A percentile compares a stretch with the other conserved stretches of the same genome.
Evolutionary conservation across 2,113 vertebrate genomes (phyloP).

Genomic region (Odontesthes bonariensis): DNA sequence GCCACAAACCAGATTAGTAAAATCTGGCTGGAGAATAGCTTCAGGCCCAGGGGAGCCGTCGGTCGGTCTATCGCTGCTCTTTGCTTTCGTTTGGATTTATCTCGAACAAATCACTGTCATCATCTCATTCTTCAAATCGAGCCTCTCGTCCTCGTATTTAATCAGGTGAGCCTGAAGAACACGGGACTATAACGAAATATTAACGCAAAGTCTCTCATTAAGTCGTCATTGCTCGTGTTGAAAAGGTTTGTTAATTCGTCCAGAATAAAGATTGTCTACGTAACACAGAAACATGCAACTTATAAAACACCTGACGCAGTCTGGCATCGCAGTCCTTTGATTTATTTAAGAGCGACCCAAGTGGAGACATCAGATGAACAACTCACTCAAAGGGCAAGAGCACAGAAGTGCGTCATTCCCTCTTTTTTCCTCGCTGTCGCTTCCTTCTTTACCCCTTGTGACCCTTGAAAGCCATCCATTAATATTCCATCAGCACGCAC

Average conservation of each 20-base stretch:
- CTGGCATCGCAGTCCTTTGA: slow-evolving; percentile 5
- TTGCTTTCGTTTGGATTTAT: slow-evolving; percentile 21
- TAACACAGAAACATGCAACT: background rate
- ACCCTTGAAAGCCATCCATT: slow-evolving; percentile 64
- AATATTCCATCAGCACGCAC: slow-evolving; percentile 74
- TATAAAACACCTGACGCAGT: slow-evolving; percentile 3
- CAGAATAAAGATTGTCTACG: background rate
- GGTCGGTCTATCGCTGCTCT: slow-evolving; percentile 14
- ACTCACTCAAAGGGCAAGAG: slow-evolving; percentile 7
- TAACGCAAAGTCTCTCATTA: no score
- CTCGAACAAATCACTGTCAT: slow-evolving; percentile 26
- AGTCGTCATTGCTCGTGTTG: no score
- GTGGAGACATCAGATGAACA: slow-evolving; percentile 12
- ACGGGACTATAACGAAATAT: slow-evolving; percentile 28
- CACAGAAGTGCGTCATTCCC: slow-evolving; percentile 3
- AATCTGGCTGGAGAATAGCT: slow-evolving; percentile 4
- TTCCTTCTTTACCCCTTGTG: slow-evolving; percentile 24
- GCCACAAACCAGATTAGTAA: slow-evolving; percentile 15
- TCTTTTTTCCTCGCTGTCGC: slow-evolving; percentile 18
- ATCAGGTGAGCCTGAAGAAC: slow-evolving; percentile 3
- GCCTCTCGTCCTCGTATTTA: slow-evolving; percentile 7
- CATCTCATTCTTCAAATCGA: slow-evolving; percentile 14
- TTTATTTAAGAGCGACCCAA: slow-evolving; percentile 29
- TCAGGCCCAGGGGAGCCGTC: background rate
- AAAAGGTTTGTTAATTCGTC: no score